phyloP scores from a whole-genome alignment of 2,888 invertebrate genomes.

The Autographa pulchrina region DNA sequence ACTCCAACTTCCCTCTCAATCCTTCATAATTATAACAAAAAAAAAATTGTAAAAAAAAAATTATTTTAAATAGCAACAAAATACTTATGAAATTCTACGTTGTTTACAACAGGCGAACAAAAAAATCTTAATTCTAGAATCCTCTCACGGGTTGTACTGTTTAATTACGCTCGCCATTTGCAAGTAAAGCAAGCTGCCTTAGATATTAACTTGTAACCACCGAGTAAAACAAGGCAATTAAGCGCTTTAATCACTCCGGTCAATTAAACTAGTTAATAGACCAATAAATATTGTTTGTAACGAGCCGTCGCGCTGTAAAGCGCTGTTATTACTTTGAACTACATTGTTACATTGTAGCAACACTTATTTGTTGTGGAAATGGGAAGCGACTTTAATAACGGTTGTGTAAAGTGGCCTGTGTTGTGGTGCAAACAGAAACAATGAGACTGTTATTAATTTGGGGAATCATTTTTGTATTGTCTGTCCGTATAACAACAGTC shows the following conservation, averaged over 20 bases:
- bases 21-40: too few species aligned
- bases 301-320: slow-evolving; percentile 26
- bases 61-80: too few species aligned
- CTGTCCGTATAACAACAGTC: background rate
- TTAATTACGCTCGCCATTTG: slow-evolving; percentile 6
- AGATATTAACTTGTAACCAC: slow-evolving; percentile 21
- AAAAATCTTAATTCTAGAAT: background rate
- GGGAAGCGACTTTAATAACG: background rate
- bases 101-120: background rate
- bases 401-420: background rate
- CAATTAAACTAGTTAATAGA: slow-evolving; percentile 41
- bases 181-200: background rate
- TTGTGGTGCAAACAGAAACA: background rate
- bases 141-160: background rate
- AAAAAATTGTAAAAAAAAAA: too few species aligned
- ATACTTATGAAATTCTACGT: background rate
- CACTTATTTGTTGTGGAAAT: background rate
- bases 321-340: slow-evolving; percentile 21
- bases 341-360: slow-evolving; percentile 28
- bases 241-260: slow-evolving; percentile 19
- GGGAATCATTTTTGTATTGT: background rate
- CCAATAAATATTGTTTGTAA: slow-evolving; percentile 35
- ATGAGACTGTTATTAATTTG: background rate
- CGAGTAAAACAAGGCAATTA: slow-evolving; percentile 9
- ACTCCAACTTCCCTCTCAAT: too few species aligned